Conservation (phyloP, 1,140 invertebrate species). For the Venturia canescens region DNA sequence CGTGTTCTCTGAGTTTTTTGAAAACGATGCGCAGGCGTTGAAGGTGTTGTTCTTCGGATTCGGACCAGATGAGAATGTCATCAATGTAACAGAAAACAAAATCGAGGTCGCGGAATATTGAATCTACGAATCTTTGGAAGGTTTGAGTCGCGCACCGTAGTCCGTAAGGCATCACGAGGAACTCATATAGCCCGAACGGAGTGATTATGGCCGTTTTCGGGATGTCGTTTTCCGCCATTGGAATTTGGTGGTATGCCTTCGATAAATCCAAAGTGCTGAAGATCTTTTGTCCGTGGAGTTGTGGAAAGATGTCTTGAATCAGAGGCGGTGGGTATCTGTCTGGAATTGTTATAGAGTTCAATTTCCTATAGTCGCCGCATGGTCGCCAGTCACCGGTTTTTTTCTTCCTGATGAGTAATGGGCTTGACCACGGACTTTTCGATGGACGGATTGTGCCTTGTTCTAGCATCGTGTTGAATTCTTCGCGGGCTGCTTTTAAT, state of each 20-base stretch:
- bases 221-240: conserved; percentile 62
- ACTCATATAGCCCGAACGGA: conserved; percentile 64
- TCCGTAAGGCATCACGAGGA: no score
- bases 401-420: conserved; percentile 70
- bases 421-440: conserved; percentile 67
- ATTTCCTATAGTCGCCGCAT: conserved; percentile 70
- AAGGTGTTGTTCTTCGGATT: conserved; percentile 54
- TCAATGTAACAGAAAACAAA: conserved; percentile 57
- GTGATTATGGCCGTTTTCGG: conserved; percentile 70
- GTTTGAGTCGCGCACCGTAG: conserved; percentile 59
- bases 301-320: conserved; percentile 59
- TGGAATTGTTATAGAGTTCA: conserved; percentile 64
- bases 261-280: conserved; percentile 72
- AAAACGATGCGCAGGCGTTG: conserved; percentile 55
- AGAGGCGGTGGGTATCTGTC: conserved; percentile 67
- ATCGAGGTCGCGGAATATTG: background rate
- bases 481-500: conserved; percentile 56
- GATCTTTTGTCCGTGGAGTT: conserved; percentile 59
- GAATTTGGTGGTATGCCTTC: conserved; percentile 76
- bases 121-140: conserved; percentile 69
- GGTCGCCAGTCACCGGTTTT: conserved; percentile 62
- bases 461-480: conserved; percentile 63
- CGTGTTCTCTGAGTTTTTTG: conserved; percentile 46
- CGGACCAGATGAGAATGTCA: conserved; percentile 66
- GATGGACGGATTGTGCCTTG: conserved; percentile 55